Evolutionary conservation across 1,140 invertebrate species (phyloP).

Genomic region (Spodoptera frugiperda): DNA sequence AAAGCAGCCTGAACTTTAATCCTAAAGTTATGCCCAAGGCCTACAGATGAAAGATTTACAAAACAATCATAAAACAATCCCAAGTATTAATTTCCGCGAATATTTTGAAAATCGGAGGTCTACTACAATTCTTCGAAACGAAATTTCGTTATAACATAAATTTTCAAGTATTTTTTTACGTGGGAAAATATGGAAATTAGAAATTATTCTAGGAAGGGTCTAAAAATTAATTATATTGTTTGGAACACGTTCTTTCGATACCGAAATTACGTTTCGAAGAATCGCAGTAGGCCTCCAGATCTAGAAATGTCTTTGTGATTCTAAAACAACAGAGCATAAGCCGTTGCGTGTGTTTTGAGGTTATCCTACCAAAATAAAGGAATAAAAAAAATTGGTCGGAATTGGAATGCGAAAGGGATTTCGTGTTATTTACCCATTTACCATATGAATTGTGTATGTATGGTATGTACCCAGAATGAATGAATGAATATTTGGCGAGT

Average conservation of each 20-base stretch:
- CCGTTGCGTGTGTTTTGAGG: background rate
- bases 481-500: no score
- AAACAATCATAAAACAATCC: conserved; percentile 23
- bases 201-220: no score
- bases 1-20: background rate
- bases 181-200: no score
- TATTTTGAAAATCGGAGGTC: no score
- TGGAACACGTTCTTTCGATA: no score
- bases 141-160: no score
- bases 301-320: conserved; percentile 9
- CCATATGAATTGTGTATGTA: background rate
- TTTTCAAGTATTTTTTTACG: no score
- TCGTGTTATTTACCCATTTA: background rate
- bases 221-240: no score
- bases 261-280: no score
- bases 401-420: background rate
- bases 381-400: background rate
- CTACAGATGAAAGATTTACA: conserved; percentile 17
- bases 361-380: background rate
- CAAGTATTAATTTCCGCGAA: background rate
- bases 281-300: background rate
- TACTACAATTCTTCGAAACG: no score
- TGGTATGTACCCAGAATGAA: no score
- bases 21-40: background rate
- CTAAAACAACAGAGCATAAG: background rate